A percentile compares a stretch with the other conserved stretches of the same genome.
Conservation (phyloP, 92 coral and sea anemone genomes). For the Epizoanthus rinbou region DNA sequence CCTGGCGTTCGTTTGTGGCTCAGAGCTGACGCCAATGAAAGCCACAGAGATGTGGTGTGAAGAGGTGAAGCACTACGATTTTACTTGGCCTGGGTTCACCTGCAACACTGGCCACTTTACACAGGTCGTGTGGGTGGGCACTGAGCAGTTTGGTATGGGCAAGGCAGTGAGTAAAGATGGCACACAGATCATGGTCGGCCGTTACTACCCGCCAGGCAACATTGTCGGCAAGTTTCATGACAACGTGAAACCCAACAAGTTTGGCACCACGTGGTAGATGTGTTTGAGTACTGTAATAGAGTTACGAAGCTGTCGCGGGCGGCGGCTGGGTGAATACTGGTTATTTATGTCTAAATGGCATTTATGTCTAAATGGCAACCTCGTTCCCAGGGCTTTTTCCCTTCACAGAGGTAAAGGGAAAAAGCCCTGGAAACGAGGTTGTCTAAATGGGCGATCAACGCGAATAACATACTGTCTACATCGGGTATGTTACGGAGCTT, state of each 20-base stretch:
- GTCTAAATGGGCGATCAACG: too few species aligned
- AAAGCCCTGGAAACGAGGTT: too few species aligned
- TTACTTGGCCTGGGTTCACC: conserved; percentile 83
- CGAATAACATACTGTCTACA: neutral
- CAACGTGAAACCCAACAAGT: conserved; percentile 72
- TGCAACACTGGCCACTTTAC: conserved; percentile 91
- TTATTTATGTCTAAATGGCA: too few species aligned
- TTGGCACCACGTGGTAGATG: conserved; percentile 41
- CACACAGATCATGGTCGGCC: conserved; percentile 81
- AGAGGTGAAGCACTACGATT: conserved; percentile 85
- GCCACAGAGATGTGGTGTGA: conserved; percentile 97
- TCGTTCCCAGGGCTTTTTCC: too few species aligned
- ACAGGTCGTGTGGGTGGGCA: conserved; percentile 86
- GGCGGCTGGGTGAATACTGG: neutral
- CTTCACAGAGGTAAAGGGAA: too few species aligned
- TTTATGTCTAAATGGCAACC: too few species aligned
- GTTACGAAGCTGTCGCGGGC: conserved; percentile 19
- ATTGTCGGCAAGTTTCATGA: conserved; percentile 89
- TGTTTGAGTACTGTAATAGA: neutral
- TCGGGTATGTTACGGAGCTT: neutral
- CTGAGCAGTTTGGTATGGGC: conserved; percentile 96
- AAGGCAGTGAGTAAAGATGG: conserved; percentile 92
- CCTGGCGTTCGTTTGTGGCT: conserved; percentile 88
- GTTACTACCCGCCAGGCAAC: conserved; percentile 96
- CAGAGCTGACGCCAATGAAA: conserved; percentile 80